Conservation (phyloP, 1,140 invertebrate species). For the Pachyrhynchus sulphureomaculatus region DNA sequence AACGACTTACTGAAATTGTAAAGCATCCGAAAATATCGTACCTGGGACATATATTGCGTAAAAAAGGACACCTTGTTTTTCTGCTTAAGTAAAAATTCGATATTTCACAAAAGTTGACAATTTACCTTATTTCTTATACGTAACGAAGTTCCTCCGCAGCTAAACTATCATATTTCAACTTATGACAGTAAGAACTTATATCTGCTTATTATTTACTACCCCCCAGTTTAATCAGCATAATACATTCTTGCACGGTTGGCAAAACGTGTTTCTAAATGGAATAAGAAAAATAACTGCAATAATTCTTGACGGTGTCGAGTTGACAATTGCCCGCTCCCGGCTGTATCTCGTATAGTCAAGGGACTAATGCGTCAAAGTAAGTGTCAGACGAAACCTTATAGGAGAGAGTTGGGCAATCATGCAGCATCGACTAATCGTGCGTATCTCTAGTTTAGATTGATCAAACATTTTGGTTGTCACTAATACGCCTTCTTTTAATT, state of each 20-base stretch:
- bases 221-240: conserved; percentile 41
- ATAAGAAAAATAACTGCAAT: conserved; percentile 45
- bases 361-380: conserved; percentile 41
- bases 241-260: conserved; percentile 30
- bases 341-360: conserved; percentile 36
- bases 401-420: too few species aligned
- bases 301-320: conserved; percentile 44
- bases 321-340: conserved; percentile 42
- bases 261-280: conserved; percentile 40
- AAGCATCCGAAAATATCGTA: too few species aligned
- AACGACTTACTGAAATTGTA: too few species aligned
- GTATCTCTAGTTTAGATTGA: too few species aligned
- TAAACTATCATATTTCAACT: conserved; percentile 13
- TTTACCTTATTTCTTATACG: not conserved
- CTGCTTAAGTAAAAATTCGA: too few species aligned
- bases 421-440: too few species aligned
- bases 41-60: too few species aligned
- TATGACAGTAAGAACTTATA: conserved; percentile 9
- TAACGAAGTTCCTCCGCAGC: not conserved
- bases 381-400: conserved; percentile 23
- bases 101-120: too few species aligned
- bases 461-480: too few species aligned
- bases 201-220: conserved; percentile 32
- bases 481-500: too few species aligned
- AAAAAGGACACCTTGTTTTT: too few species aligned